These are phyloP conservation scores for Diadumene lineata DNA, from an alignment of 92 coral and sea anemone species.

Conservation along the genomic window DNA sequence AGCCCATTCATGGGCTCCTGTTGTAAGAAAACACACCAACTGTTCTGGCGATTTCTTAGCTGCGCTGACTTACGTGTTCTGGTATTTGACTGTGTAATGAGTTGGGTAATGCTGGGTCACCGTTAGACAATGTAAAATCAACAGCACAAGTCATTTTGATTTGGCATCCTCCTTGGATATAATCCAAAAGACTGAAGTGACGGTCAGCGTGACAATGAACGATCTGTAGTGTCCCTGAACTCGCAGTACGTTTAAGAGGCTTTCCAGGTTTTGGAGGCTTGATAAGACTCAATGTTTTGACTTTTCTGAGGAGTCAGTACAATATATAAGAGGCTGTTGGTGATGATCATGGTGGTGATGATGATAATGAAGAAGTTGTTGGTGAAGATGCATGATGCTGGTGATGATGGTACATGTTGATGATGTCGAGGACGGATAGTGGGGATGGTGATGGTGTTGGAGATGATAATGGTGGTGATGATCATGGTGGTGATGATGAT, in stretches of 20 bases:
- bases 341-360: no score
- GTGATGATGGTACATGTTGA: no score
- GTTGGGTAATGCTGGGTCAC: constrained; percentile 63
- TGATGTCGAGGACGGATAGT: no score
- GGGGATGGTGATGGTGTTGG: no score
- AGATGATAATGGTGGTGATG: no score
- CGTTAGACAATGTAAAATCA: constrained; percentile 93
- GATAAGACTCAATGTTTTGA: constrained; percentile 53
- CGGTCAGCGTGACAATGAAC: constrained; percentile 80
- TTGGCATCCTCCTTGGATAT: constrained; percentile 81
- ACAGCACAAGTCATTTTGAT: constrained; percentile 82
- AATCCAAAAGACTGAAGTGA: constrained; percentile 84
- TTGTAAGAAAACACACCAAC: no score
- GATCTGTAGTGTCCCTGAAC: constrained; percentile 73
- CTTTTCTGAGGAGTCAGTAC: constrained; percentile 58
- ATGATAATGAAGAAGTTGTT: no score
- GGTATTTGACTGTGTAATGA: constrained; percentile 67
- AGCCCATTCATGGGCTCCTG: no score
- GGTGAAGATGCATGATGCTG: no score
- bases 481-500: no score
- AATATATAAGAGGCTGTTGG: no score
- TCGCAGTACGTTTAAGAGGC: constrained; percentile 52
- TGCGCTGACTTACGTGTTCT: constrained; percentile 57
- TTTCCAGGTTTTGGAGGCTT: constrained; percentile 52
- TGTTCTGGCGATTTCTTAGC: no score